phyloP scores from a whole-genome alignment of 2,888 invertebrate species.

The Philopedon plagiatum region DNA sequence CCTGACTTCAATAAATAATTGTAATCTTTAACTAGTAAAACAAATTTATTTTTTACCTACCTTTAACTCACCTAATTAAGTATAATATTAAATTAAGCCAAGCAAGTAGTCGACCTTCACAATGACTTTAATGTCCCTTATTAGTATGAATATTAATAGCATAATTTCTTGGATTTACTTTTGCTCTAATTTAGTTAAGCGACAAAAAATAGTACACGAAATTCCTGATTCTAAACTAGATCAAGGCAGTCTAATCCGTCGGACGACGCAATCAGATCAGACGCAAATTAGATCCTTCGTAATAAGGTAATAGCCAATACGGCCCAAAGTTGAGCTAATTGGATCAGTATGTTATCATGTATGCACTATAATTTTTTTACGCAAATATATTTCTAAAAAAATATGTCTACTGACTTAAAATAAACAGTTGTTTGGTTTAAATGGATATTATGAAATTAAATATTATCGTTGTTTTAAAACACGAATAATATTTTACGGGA shows the following conservation, averaged over 20 bases:
- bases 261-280: too few species aligned
- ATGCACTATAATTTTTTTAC: too few species aligned
- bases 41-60: neutral
- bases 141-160: neutral
- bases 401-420: too few species aligned
- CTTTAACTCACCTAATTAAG: neutral
- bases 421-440: too few species aligned
- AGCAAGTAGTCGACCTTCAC: slow-evolving; percentile 32
- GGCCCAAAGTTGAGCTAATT: too few species aligned
- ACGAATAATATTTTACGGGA: too few species aligned
- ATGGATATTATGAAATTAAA: too few species aligned
- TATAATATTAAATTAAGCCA: neutral
- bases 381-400: too few species aligned
- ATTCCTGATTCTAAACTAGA: neutral
- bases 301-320: too few species aligned
- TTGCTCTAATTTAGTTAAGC: too few species aligned
- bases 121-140: slow-evolving; percentile 14
- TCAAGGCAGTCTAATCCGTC: neutral
- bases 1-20: neutral
- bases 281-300: neutral
- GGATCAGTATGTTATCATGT: too few species aligned
- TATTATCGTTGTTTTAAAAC: too few species aligned
- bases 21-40: neutral
- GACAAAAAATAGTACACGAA: neutral
- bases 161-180: slow-evolving; percentile 10